These are phyloP conservation scores for Belgica antarctica DNA, from an alignment of 2,888 invertebrate genomes.

Conservation along the genomic window DNA sequence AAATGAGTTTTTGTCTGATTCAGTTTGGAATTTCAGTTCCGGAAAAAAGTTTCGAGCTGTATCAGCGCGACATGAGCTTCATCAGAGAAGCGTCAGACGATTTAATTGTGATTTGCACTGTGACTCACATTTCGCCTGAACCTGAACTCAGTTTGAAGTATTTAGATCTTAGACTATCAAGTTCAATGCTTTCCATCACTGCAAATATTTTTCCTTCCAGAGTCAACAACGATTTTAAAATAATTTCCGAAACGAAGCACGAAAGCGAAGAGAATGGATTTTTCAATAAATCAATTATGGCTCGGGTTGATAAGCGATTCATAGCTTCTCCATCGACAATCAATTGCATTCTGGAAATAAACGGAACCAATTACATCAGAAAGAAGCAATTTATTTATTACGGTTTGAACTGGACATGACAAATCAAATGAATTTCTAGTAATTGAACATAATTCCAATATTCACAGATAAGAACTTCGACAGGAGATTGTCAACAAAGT, in stretches of 20 bases:
- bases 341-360: slow-evolving; percentile 32
- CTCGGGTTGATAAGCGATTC: slow-evolving; percentile 16
- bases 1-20: neutral
- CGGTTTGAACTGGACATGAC: too few relatives aligned
- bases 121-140: slow-evolving; percentile 27
- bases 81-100: neutral
- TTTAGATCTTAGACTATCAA: too few relatives aligned
- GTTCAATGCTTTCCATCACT: too few relatives aligned
- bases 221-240: slow-evolving; percentile 6
- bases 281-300: slow-evolving; percentile 41
- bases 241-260: slow-evolving; percentile 22
- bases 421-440: too few relatives aligned
- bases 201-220: slow-evolving; percentile 8
- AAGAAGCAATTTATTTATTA: slow-evolving; percentile 41
- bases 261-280: slow-evolving; percentile 38
- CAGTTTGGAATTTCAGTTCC: slow-evolving; percentile 23
- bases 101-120: slow-evolving; percentile 27
- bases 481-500: too few relatives aligned
- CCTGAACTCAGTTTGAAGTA: slow-evolving; percentile 14
- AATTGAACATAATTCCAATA: too few relatives aligned
- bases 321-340: slow-evolving; percentile 30
- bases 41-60: slow-evolving; percentile 35
- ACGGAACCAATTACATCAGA: slow-evolving; percentile 34
- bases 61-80: slow-evolving; percentile 21
- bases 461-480: too few relatives aligned